Base-by-base conservation (phyloP, 2,797 vertebrate species). In the Scyliorhinus canicula region DNA sequence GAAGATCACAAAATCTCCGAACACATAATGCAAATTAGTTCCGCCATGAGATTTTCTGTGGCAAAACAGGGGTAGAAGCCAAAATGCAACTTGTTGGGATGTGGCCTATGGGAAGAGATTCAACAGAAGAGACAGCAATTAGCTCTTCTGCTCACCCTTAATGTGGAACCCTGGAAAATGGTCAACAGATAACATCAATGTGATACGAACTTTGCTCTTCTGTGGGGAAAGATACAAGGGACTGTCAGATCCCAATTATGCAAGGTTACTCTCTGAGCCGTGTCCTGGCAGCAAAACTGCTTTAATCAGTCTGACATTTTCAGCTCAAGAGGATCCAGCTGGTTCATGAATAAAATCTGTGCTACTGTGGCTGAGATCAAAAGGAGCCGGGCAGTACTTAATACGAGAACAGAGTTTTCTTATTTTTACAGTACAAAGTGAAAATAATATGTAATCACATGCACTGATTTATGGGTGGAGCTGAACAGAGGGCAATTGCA, bases 301-400 rank as follows among this genome's bases (percentile, higher is more conserved):
- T 91, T 91, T 91, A 91, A 91, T 91, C 88, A 91, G 60, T 63
- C 88, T 91, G 88, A 91, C 65, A 91, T 91, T 91, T 91, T 44
- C 88, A 65, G 60, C 88, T 91, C 88, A 91, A 65, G 88, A 91
- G 60, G 57, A 91, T 91, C n/a, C 88, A 65, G 57, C 88, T 91
- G 88, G 88, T 91, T 91, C 57, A 65, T 91, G 88, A 91, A 91
- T 91, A 91, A 91, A 91, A 60, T 91, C 57, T 65, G 57, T 21
- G n/a, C 88, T 65, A 63, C 88, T 91, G 88, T 91, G 88, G 88
- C 60, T 91, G 57, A 91, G n/a, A 65, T 91, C 88, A 91, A 91
- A 91, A 91, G 60, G 57, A 91, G n/a, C n/a, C 21, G n/a, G 60
- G 60, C 21, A 3, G 57, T 44, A 44, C 60, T 91, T 65, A 91